Base-by-base conservation (phyloP, 2,113 vertebrate species). In the Tetraodon nigroviridis region DNA sequence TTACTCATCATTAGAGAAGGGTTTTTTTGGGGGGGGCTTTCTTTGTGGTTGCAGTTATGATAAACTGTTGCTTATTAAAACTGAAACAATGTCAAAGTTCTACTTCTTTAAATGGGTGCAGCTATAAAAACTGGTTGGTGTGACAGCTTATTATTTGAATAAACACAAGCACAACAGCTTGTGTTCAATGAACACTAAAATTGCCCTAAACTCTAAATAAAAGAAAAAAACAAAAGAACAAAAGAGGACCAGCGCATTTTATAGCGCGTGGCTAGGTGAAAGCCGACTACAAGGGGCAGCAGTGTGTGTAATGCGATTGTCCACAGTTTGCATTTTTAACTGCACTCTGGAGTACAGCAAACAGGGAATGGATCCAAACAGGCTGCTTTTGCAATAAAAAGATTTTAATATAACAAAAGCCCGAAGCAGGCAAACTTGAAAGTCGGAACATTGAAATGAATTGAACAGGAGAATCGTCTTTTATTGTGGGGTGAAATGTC, bases 251-350 rank as follows among this genome's bases (percentile, higher is more conserved):
- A 80, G 76, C 80, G 80, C 67, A 77, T 80, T 80, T 71, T 68
- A 71, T 61, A 73, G 76, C 56, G 67, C 73, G 74, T 67, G 63
- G 59, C 69, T 73, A 73, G 69, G 75, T 68, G 61, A 76, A 61
- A 77, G 71, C 48, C 2, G 66, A 62, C 66, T 52, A 67, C 63
- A 69, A 67, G 53, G 69, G 61, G 72, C 66, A 73, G 70, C 3
- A 55, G 75, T 14, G 72, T 83, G 72, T 78, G 69, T 74, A 76
- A 80, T 80, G 70, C 71, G 78, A 84, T 77, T 81, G 75, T 82
- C 73, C 71, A 76, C 75, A 72, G 67, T 75, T 83, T 74, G 59
- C 56, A 78, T 81, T 78, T 60, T 58, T n/a, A n/a, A 48, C 46
- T 22, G 59, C 48, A 45, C 66, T 68, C 51, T 3, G 11, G 45